A percentile compares a stretch with the other conserved stretches of the same genome.
phyloP scores from a whole-genome alignment of 2,113 vertebrate species.

The Gobius niger region DNA sequence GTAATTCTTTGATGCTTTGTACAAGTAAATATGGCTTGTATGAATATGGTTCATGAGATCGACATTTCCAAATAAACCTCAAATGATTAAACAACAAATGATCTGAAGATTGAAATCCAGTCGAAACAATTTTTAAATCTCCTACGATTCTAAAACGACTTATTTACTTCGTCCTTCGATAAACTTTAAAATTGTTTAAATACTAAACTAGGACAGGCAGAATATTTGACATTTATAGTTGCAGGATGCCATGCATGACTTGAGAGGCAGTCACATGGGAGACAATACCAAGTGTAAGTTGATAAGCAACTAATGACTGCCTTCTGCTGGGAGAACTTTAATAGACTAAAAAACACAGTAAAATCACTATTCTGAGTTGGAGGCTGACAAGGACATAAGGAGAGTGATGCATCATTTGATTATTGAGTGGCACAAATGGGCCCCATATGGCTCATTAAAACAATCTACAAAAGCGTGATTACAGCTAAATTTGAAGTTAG shows the following conservation, averaged over 20 bases:
- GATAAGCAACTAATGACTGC: conserved; percentile 13
- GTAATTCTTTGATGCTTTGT: no score
- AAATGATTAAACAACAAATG: neutral
- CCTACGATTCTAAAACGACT: neutral
- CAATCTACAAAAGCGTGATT: conserved; percentile 24
- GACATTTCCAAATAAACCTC: no score
- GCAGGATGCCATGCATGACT: neutral
- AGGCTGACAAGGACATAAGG: conserved; percentile 32
- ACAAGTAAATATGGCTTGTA: no score
- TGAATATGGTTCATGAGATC: no score
- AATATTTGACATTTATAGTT: neutral
- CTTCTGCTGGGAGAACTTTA: conserved; percentile 18
- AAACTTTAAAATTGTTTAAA: neutral
- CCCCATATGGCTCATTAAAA: conserved; percentile 46
- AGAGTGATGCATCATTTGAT: conserved; percentile 45
- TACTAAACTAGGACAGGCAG: neutral
- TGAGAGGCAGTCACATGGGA: conserved; percentile 1
- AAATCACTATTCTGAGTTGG: conserved; percentile 13
- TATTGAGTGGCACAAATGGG: conserved; percentile 42
- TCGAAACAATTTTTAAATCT: no score
- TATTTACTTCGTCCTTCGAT: neutral
- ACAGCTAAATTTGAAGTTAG: conserved; percentile 20
- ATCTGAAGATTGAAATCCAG: no score
- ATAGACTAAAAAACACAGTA: conserved; percentile 20
- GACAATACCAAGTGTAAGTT: conserved; percentile 17